Evolutionary conservation across 37 sponge, comb jelly and placozoan genomes (phyloP).

Genomic region (Corticium candelabrum): DNA sequence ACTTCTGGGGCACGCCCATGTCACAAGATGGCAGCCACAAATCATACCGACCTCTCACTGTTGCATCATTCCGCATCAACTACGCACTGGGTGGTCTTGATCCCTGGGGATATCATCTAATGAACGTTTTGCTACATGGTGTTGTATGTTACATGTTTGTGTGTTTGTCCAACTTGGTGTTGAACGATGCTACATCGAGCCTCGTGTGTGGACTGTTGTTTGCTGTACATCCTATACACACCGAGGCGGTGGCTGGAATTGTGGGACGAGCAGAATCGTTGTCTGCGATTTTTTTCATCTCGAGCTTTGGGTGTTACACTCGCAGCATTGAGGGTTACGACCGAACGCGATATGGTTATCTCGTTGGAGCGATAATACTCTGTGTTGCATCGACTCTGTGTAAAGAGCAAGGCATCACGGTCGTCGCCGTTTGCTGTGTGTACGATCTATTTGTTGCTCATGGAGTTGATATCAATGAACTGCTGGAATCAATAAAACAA

Average conservation of each 20-base stretch:
- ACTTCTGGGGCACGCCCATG: conserved; percentile 98
- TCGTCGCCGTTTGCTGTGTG: conserved; percentile 55
- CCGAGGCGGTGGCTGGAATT: conserved; percentile 63
- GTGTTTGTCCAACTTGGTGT: not conserved
- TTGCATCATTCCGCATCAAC: conserved; percentile 79
- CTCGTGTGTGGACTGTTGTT: conserved; percentile 19
- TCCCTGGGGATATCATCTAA: conserved; percentile 81
- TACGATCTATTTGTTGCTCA: conserved; percentile 43
- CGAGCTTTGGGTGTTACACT: conserved; percentile 34
- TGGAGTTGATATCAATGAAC: not conserved
- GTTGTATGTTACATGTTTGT: conserved; percentile 59
- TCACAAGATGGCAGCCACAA: conserved; percentile 73
- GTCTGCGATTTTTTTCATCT: conserved; percentile 66
- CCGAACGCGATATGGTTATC: not conserved
- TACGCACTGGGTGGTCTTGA: conserved; percentile 59
- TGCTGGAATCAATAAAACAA: not conserved
- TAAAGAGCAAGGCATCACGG: conserved; percentile 83
- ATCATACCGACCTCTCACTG: conserved; percentile 83
- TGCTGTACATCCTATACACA: conserved; percentile 35
- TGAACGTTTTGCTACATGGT: conserved; percentile 77
- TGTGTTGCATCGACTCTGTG: conserved; percentile 53
- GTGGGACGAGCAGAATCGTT: conserved; percentile 87
- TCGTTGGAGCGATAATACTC: conserved; percentile 12
- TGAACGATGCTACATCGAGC: not conserved
- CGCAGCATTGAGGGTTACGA: conserved; percentile 15